Percentiles rank a stretch among this genome's conserved stretches.
phyloP scores from a whole-genome alignment of 2,797 vertebrate genomes.

The Anniella stebbinsi region DNA sequence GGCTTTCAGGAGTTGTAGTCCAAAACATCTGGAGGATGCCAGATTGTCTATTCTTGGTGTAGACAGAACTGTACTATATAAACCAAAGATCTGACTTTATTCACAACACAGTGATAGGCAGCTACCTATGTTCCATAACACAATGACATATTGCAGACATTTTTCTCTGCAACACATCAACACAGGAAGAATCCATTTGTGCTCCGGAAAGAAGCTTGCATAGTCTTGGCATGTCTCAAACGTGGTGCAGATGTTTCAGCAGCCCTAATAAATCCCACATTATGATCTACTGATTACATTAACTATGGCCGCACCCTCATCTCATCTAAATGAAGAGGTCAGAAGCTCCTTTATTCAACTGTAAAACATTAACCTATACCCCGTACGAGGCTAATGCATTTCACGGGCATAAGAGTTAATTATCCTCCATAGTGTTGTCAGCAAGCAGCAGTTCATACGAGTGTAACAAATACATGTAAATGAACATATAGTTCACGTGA shows the following conservation, averaged over 20 bases:
- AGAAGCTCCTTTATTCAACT: background rate
- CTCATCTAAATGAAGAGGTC: constrained; percentile 29
- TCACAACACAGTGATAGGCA: background rate
- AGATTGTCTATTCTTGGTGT: background rate
- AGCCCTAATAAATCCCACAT: constrained; percentile 34
- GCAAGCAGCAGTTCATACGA: constrained; percentile 23
- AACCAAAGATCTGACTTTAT: background rate
- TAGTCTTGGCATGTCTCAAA: background rate
- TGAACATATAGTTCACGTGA: constrained; percentile 23
- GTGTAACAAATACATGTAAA: constrained; percentile 31
- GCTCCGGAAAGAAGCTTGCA: rapidly evolving
- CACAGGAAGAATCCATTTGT: background rate
- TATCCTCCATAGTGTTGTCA: constrained; percentile 27
- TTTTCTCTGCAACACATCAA: background rate
- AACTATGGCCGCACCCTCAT: background rate
- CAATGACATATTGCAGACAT: background rate
- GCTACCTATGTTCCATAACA: background rate
- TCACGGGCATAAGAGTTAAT: constrained; percentile 8
- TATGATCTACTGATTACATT: constrained; percentile 14
- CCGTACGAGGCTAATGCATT: constrained; percentile 41
- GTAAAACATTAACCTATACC: constrained; percentile 21
- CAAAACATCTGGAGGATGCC: background rate
- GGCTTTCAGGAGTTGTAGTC: background rate
- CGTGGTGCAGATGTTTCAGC: background rate
- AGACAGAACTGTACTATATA: background rate